Conservation (phyloP, 2,888 invertebrate genomes). For the Diaprepes abbreviatus region DNA sequence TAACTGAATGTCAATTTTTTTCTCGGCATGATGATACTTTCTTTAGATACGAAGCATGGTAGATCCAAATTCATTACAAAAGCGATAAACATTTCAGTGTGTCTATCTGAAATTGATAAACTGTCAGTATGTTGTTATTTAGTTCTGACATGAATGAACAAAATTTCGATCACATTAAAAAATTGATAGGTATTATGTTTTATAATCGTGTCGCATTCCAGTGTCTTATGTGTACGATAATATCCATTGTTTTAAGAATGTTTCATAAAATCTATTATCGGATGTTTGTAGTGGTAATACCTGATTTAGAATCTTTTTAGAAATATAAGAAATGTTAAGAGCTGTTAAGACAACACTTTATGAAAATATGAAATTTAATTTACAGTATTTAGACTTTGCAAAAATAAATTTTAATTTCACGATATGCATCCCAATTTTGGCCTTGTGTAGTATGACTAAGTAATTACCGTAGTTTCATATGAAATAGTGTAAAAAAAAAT, state of each 20-base stretch:
- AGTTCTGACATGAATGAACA: conserved; percentile 15
- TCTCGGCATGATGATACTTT: not conserved
- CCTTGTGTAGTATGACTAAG: no score
- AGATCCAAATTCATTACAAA: conserved; percentile 26
- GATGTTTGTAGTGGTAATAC: no score
- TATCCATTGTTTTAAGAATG: not conserved
- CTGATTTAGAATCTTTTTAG: no score
- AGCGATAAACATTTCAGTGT: conserved; percentile 21
- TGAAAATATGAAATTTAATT: no score
- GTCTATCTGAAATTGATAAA: conserved; percentile 30
- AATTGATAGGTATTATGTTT: not conserved
- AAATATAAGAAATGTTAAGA: no score
- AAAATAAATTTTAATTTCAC: no score
- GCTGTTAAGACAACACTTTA: no score
- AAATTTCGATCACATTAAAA: conserved; percentile 7
- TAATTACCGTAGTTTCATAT: no score
- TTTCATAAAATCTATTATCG: no score
- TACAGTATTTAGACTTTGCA: no score
- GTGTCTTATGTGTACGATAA: not conserved
- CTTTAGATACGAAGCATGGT: conserved; percentile 9
- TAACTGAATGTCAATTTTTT: conserved; percentile 3
- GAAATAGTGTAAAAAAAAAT: no score
- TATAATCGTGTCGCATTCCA: conserved; percentile 3
- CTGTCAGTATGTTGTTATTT: conserved; percentile 24
- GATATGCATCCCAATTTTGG: no score